These are phyloP conservation scores for Agrochola lychnidis DNA, from an alignment of 2,888 invertebrate genomes.

Conservation along the genomic window DNA sequence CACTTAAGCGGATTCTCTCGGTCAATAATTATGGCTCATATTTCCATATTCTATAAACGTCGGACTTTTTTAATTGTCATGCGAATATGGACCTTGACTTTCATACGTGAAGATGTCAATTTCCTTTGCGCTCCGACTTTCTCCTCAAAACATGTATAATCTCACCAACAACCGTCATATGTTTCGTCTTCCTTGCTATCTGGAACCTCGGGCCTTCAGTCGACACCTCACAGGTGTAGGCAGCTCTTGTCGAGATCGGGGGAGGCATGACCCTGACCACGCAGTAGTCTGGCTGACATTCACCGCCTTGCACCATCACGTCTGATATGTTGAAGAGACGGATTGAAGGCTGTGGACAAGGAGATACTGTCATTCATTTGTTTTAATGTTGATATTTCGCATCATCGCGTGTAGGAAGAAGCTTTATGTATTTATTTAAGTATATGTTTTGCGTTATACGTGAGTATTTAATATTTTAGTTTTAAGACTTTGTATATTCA, in stretches of 20 bases:
- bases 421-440: no score
- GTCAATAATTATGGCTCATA: conserved; percentile 31
- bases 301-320: conserved; percentile 85
- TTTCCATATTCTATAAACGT: conserved; percentile 20
- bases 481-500: no score
- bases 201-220: conserved; percentile 88
- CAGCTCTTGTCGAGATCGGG: conserved; percentile 83
- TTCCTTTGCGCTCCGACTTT: not conserved
- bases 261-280: conserved; percentile 86
- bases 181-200: conserved; percentile 86
- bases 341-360: conserved; percentile 80
- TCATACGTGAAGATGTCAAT: not conserved
- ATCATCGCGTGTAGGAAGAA: not conserved
- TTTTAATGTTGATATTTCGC: not conserved
- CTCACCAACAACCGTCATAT: conserved; percentile 89
- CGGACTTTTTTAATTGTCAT: not conserved
- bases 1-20: conserved; percentile 24
- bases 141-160: conserved; percentile 6
- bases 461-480: no score
- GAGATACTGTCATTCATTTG: not conserved
- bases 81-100: not conserved
- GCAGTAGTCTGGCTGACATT: conserved; percentile 82
- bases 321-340: conserved; percentile 86
- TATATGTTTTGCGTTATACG: no score
- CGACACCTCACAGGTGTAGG: conserved; percentile 86